Evolutionary conservation across 2,797 vertebrate species (phyloP).

Genomic region (Rhyacichthys aspro): DNA sequence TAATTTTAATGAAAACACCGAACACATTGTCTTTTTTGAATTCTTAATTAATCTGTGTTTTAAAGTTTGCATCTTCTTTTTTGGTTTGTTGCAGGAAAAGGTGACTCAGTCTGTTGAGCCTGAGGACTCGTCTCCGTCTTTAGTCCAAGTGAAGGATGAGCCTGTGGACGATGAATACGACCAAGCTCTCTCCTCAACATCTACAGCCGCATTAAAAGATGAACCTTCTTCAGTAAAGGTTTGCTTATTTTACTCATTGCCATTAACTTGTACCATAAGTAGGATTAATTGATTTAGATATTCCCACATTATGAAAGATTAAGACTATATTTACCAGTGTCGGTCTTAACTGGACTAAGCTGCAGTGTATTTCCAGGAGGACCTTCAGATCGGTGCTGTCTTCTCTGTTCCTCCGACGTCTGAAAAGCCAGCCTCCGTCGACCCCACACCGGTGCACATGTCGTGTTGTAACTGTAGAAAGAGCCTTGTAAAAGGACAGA

Average conservation of each 20-base stretch:
- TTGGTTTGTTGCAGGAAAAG: constrained; percentile 18
- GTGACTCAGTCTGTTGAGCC: not conserved
- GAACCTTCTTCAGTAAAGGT: constrained; percentile 90
- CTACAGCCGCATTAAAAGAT: constrained; percentile 84
- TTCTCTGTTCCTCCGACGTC: constrained; percentile 85
- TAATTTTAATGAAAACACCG: no score
- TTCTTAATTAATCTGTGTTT: not conserved
- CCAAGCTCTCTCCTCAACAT: constrained; percentile 84
- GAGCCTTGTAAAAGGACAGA: constrained; percentile 93
- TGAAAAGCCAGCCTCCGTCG: constrained; percentile 52
- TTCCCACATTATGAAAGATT: no score
- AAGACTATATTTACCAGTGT: not conserved
- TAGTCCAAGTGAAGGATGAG: constrained; percentile 96
- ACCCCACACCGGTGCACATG: constrained; percentile 70
- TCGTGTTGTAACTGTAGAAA: constrained; percentile 92
- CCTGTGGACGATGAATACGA: constrained; percentile 96
- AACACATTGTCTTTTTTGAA: no score
- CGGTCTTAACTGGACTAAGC: not conserved
- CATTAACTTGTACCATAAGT: not conserved
- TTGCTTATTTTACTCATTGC: constrained; percentile 35
- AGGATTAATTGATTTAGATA: no score
- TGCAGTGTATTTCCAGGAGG: constrained; percentile 77
- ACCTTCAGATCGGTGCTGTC: constrained; percentile 95
- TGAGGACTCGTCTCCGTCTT: constrained; percentile 72
- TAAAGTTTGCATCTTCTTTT: not conserved